Evolutionary conservation across 2,888 invertebrate species (phyloP).

Genomic region (Melipona beecheii): DNA sequence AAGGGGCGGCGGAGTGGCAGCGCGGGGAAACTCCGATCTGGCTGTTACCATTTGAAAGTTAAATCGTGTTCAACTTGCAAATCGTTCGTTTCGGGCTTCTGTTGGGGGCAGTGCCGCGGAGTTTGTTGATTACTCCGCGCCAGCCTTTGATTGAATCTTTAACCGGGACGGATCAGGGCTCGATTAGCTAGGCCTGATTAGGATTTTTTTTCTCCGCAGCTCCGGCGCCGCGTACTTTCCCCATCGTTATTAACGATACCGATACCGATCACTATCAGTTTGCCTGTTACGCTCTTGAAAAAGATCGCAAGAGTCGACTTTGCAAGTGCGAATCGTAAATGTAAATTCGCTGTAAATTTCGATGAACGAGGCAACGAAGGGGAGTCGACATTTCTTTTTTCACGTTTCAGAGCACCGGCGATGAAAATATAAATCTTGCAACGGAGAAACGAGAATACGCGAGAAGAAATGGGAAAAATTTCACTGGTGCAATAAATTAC

Average conservation of each 20-base stretch:
- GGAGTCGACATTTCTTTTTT: too few relatives aligned
- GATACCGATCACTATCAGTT: background rate
- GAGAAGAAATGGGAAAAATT: too few relatives aligned
- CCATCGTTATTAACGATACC: background rate
- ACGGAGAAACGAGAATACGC: too few relatives aligned
- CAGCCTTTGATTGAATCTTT: constrained; percentile 64
- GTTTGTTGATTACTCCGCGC: constrained; percentile 62
- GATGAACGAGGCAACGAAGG: too few relatives aligned
- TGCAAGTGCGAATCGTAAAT: too few relatives aligned
- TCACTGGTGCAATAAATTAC: too few relatives aligned
- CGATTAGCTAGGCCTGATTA: constrained; percentile 36
- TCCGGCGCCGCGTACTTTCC: background rate
- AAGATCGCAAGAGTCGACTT: too few relatives aligned
- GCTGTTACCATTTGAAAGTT: constrained; percentile 72
- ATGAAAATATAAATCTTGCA: too few relatives aligned
- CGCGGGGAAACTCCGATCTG: constrained; percentile 16
- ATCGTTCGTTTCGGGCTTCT: constrained; percentile 61
- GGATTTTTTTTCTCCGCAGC: constrained; percentile 9
- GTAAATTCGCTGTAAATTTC: too few relatives aligned
- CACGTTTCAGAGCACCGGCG: too few relatives aligned
- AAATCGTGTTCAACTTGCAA: constrained; percentile 76
- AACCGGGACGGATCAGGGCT: constrained; percentile 52
- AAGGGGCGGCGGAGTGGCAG: constrained; percentile 31
- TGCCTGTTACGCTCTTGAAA: background rate
- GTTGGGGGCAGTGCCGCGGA: constrained; percentile 3